Percentiles rank a stretch among this genome's conserved stretches.
These are phyloP conservation scores for Amblyopsis rosae DNA, from an alignment of 2,113 vertebrate genomes.

Conservation along the genomic window DNA sequence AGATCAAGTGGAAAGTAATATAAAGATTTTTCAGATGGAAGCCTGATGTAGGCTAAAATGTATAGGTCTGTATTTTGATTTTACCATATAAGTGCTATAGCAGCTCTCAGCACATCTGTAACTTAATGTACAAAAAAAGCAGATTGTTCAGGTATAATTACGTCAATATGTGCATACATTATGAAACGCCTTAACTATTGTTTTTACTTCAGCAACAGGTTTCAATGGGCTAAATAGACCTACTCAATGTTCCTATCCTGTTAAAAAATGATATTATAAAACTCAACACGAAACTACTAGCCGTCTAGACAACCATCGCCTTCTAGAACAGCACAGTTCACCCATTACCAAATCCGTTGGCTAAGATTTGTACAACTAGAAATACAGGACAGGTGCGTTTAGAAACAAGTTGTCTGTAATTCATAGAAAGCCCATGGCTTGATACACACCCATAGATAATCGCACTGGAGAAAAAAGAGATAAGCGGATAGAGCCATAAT, in stretches of 20 bases:
- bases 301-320: neutral
- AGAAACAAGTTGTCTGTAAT: conserved; percentile 8
- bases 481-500: conserved; percentile 74
- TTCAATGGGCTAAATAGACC: neutral
- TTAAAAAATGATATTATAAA: neutral
- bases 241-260: neutral
- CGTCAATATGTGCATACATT: too few species aligned
- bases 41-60: neutral
- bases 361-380: conserved; percentile 49
- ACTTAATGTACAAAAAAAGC: too few species aligned
- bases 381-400: conserved; percentile 42
- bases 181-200: too few species aligned
- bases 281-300: neutral
- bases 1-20: neutral
- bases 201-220: neutral
- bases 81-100: neutral
- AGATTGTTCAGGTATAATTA: too few species aligned
- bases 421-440: neutral
- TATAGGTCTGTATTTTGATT: neutral
- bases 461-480: conserved; percentile 54
- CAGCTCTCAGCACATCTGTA: neutral
- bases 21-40: neutral
- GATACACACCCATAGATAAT: conserved; percentile 51
- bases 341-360: neutral
- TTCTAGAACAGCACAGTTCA: neutral